Evolutionary conservation across 35 echinoderm and acorn worm species (phyloP), one percentile per base, ranked within the genome.

Genomic region (Heliocidaris erythrogramma): DNA sequence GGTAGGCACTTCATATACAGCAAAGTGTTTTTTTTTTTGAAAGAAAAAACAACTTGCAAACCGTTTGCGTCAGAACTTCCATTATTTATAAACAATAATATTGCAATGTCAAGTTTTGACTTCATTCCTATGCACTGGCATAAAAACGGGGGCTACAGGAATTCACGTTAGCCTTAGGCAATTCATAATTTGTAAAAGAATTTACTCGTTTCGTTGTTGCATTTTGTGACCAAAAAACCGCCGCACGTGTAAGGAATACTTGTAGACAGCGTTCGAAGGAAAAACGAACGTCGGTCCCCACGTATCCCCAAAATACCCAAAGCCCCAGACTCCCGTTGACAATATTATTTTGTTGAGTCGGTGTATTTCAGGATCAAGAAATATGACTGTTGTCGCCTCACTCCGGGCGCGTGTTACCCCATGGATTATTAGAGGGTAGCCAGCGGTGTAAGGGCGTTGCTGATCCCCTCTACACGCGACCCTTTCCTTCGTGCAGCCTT

Each of bases 391-490:
- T 92, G 50, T 59, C 50, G 91, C 48, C 91, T 92, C 49, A 59
- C 91, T 92, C 50, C 91, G 6, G 91, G 49, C 91, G 49, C 91
- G 91, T 92, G 91, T 92, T 49, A 49, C 17, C 48, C 91, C 29
- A 13, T 42, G 87, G 87, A 12, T 48, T 13, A 48, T 13, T 17
- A 48, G 31, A n/a, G 31, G 48, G 13, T 29, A n/a, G 47, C 91
- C 32, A 11, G 48, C 27, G 91, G 91, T 18, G 47, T 30, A 13
- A 59, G 91, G 91, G 91, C 49, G 91, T 92, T 59, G 91, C 31
- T 59, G 91, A 59, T 92, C 48, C 50, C 49, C 29, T 2, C 48
- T 89, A 89, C 91, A 92, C 91, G 91, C 91, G 91, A 92, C 91
- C 91, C 13, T 59, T 92, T 92, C 50, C 49, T n/a, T 49, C 91